Evolutionary conservation across 2,113 vertebrate species (phyloP).

Genomic region (Rhinopomastus cyanomelas): DNA sequence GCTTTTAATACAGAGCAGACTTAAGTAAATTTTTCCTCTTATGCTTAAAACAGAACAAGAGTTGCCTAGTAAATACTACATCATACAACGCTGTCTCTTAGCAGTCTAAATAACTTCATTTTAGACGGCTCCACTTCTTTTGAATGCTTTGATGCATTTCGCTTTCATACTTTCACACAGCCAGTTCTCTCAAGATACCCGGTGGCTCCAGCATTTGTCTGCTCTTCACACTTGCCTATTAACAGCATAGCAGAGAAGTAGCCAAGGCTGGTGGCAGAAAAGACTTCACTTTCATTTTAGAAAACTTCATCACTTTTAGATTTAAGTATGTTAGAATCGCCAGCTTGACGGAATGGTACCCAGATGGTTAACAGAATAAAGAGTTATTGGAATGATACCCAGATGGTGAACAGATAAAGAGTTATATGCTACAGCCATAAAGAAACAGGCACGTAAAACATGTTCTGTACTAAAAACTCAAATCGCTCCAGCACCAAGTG

Average conservation of each 20-base stretch:
- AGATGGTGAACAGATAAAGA: neutral
- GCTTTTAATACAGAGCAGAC: neutral
- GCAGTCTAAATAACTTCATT: neutral
- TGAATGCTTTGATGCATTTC: neutral
- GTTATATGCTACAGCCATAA: neutral
- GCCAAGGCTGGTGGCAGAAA: neutral
- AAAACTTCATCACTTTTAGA: neutral
- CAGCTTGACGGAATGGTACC: neutral
- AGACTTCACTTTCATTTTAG: neutral
- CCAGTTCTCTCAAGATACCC: neutral
- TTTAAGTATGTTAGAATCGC: neutral
- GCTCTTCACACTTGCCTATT: neutral
- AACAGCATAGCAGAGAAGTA: neutral
- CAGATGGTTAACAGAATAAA: constrained; percentile 6
- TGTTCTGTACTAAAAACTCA: neutral
- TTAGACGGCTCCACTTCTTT: neutral
- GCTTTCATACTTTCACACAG: neutral
- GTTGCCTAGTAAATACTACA: neutral
- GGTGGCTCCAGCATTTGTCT: neutral
- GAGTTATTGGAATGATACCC: neutral
- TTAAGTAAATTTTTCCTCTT: constrained; percentile 15
- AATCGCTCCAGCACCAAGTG: constrained; percentile 6
- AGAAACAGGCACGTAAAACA: constrained; percentile 18
- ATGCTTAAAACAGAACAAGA: neutral
- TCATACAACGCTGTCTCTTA: neutral